Conservation (phyloP, 2,113 vertebrate genomes). For the Protobothrops mucrosquamatus region DNA sequence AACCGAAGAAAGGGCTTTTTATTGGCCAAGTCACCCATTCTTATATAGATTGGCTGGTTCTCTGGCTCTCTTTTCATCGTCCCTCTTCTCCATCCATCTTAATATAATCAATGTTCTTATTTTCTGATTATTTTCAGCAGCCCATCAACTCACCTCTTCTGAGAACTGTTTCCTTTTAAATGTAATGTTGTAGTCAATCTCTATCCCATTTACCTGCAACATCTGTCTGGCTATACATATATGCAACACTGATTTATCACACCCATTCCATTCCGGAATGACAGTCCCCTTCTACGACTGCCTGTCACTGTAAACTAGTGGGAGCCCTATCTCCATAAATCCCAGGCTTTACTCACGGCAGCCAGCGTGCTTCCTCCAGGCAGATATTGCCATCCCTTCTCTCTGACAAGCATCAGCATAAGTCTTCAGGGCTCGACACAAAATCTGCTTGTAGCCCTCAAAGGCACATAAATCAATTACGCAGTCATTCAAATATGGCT, state of each 20-base stretch:
- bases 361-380: constrained; percentile 46
- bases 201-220: background rate
- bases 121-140: background rate
- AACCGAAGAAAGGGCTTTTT: background rate
- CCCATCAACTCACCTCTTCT: background rate
- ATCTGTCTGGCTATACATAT: background rate
- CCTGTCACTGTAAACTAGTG: background rate
- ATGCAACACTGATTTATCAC: background rate
- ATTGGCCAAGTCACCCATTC: background rate
- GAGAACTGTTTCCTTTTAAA: background rate
- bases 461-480: constrained; percentile 42
- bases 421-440: constrained; percentile 46
- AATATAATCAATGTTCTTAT: background rate
- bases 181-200: background rate
- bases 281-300: background rate
- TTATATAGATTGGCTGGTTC: background rate
- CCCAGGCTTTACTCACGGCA: constrained; percentile 51
- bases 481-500: constrained; percentile 45
- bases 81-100: background rate
- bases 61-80: background rate
- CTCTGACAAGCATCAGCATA: constrained; percentile 50
- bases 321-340: background rate
- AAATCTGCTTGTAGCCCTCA: constrained; percentile 8
- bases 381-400: constrained; percentile 11
- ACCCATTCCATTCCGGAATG: background rate